Conservation (phyloP, 2,113 vertebrate genomes). For the Mandrillus leucophaeus region DNA sequence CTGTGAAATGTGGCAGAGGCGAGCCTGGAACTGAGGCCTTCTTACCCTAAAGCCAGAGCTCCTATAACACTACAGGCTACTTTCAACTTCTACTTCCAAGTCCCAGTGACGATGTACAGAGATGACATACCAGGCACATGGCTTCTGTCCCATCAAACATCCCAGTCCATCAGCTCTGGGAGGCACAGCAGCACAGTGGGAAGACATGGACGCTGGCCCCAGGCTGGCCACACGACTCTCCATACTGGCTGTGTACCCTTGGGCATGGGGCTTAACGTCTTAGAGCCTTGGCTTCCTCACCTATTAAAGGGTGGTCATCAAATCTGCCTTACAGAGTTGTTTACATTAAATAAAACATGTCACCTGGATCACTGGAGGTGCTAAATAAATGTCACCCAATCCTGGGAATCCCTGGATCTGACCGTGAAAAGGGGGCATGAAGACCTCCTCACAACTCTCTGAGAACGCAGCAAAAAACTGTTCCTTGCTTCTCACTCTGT, state of each 20-base stretch:
- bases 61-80: not conserved
- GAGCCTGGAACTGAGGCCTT: not conserved
- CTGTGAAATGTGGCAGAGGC: not conserved
- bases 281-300: not conserved
- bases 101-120: accelerated
- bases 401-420: not conserved
- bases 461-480: not conserved
- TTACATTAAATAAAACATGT: not conserved
- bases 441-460: not conserved
- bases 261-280: not conserved
- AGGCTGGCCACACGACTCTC: not conserved
- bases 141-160: not conserved
- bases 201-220: not conserved
- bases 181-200: accelerated
- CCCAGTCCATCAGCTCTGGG: not conserved
- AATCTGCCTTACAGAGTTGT: not conserved
- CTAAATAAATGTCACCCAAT: not conserved
- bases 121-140: not conserved
- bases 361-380: not conserved
- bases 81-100: not conserved
- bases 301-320: not conserved
- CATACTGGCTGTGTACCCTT: not conserved
- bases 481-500: not conserved
- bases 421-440: not conserved
- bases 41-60: not conserved